phyloP scores from a whole-genome alignment of 2,797 vertebrate genomes.

The Valencia hispanica region DNA sequence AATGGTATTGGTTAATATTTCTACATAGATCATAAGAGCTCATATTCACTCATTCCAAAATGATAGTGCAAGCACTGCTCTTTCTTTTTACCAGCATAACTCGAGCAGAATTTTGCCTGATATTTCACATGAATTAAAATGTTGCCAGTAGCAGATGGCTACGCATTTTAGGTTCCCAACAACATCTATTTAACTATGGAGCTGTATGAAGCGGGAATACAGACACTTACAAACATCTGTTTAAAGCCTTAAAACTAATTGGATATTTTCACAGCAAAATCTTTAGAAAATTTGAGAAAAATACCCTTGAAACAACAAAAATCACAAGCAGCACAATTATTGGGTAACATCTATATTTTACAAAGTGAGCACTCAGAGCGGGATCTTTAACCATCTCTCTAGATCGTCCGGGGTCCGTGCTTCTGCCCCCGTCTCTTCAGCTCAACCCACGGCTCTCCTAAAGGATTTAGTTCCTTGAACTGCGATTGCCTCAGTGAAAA shows the following conservation, averaged over 20 bases:
- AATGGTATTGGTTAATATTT: background rate
- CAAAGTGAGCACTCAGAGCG: no score
- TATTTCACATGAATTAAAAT: background rate
- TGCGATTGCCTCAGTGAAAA: no score
- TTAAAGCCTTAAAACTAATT: background rate
- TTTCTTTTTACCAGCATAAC: background rate
- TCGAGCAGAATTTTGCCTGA: background rate
- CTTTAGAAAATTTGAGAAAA: background rate
- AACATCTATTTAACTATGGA: background rate
- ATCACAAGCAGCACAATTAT: no score
- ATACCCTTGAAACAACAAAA: background rate
- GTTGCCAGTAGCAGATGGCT: background rate
- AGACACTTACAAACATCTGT: background rate
- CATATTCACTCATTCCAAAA: no score
- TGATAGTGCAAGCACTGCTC: background rate
- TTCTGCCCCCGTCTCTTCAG: no score
- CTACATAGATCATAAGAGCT: background rate
- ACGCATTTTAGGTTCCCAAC: no score
- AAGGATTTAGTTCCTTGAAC: no score
- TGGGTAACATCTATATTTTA: no score
- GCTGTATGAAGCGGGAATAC: background rate
- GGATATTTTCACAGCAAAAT: background rate
- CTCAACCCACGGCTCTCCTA: no score
- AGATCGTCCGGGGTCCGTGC: no score
- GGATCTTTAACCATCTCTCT: no score